Evolutionary conservation across 2,888 invertebrate genomes (phyloP), one percentile per base, ranked within the genome.

Genomic region (Sisyra terminalis): DNA sequence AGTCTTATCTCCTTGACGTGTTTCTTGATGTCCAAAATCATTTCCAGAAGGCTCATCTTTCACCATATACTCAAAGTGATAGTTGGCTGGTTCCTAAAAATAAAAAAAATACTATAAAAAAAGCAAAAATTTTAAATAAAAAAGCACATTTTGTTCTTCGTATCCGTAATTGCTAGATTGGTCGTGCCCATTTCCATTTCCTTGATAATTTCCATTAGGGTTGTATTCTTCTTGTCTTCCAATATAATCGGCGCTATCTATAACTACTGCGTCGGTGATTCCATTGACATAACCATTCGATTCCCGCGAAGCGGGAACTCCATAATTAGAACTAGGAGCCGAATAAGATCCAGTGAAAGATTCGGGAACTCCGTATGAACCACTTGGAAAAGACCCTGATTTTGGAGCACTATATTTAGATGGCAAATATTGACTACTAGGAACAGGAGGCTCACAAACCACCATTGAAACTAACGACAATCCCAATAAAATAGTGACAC

Each of bases 51-150:
- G 65, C 5, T 70, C 73, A 44, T 76, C 78, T 48, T 73, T 68
- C 35, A 78, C 78, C 60, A 72, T 72, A 53, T 78, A 78, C 52
- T 75, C 71, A 62, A 77, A 78, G 52, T 67, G 72, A 61, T 78
- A 78, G 64, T 74, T 76, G 10, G 77, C 77, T 40, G 77, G 78
- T 46, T 72, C 76, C 69, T 77, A 54, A 6, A 6, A 39, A 47
- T 11, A 30, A 55, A 45, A 46, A 36, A 29, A 42, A 35, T 3
- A 36, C n/a, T 15, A 14, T 36, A 14, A n/a, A 10, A 11, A 37
- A 37, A 16, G 7, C 7, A 24, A 15, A 4, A 11, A 32, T 32
- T 34, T 14, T n/a, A 5, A n/a, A 3, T 34, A 2, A 14, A 15
- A 14, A 4, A 3, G 9, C 13, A 34, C 8, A 34, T 34, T 34